phyloP scores from a whole-genome alignment of 2,113 vertebrate genomes.

The Tringa solitaria region DNA sequence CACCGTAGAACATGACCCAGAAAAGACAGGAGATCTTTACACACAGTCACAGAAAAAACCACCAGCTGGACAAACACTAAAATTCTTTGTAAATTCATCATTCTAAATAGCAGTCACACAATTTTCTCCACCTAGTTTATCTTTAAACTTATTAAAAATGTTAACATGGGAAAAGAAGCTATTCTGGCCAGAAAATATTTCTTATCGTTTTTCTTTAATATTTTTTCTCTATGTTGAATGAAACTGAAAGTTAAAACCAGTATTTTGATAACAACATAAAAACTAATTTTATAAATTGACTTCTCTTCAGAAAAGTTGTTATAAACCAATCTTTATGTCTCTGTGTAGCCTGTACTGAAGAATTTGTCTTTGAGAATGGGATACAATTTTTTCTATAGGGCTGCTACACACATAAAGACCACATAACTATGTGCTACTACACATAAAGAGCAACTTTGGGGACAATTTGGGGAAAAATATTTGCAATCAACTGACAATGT shows the following conservation, averaged over 20 bases:
- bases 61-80: not conserved
- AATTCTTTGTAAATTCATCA: not conserved
- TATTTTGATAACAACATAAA: not conserved
- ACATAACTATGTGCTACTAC: too few species aligned
- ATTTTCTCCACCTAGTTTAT: not conserved
- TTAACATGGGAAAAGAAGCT: not conserved
- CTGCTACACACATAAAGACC: not conserved
- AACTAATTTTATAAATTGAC: not conserved
- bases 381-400: not conserved
- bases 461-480: not conserved
- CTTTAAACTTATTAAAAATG: not conserved
- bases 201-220: not conserved
- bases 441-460: not conserved
- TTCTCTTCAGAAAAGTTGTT: not conserved
- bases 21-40: not conserved
- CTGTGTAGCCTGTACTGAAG: not conserved
- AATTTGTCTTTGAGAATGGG: not conserved
- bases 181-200: not conserved
- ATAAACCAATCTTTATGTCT: not conserved
- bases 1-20: not conserved
- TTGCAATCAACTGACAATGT: not conserved
- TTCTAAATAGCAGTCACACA: not conserved
- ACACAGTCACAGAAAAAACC: not conserved
- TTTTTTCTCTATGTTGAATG: not conserved
- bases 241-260: not conserved